Percentiles rank a stretch among this genome's conserved stretches.
These are phyloP conservation scores for Nomada fabriciana DNA, from an alignment of 2,888 invertebrate species.

Conservation along the genomic window DNA sequence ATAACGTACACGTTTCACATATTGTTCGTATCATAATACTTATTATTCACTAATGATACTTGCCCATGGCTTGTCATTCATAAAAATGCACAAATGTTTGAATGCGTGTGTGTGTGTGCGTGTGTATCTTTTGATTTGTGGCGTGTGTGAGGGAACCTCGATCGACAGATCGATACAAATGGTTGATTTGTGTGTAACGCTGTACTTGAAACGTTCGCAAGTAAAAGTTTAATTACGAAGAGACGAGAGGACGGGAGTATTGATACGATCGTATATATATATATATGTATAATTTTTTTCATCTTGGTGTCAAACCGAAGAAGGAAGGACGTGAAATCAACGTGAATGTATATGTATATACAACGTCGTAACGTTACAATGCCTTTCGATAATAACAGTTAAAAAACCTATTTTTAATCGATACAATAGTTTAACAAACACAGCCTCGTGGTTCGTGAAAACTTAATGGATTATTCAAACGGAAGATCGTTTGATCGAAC, in stretches of 20 bases:
- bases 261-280: constrained; percentile 43
- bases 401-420: constrained; percentile 52
- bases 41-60: constrained; percentile 62
- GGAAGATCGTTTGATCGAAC: constrained; percentile 48
- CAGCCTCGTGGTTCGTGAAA: constrained; percentile 54
- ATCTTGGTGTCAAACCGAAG: constrained; percentile 50
- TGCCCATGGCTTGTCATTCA: constrained; percentile 52
- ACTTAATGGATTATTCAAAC: constrained; percentile 51
- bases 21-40: constrained; percentile 61
- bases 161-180: constrained; percentile 48
- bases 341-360: constrained; percentile 47
- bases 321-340: constrained; percentile 43
- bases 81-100: constrained; percentile 52
- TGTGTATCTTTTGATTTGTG: constrained; percentile 3
- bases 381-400: constrained; percentile 46
- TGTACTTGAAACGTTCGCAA: constrained; percentile 38
- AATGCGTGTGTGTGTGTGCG: constrained; percentile 8
- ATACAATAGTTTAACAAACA: constrained; percentile 58
- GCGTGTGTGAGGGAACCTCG: constrained; percentile 15
- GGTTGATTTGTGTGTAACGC: constrained; percentile 16
- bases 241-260: constrained; percentile 57
- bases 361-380: constrained; percentile 45
- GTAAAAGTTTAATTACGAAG: constrained; percentile 54
- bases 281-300: constrained; percentile 7
- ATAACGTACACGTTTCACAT: constrained; percentile 39